A percentile compares a stretch with the other conserved stretches of the same genome.
These are phyloP conservation scores for Potorous gilbertii DNA, from an alignment of 2,797 vertebrate genomes.

Conservation along the genomic window DNA sequence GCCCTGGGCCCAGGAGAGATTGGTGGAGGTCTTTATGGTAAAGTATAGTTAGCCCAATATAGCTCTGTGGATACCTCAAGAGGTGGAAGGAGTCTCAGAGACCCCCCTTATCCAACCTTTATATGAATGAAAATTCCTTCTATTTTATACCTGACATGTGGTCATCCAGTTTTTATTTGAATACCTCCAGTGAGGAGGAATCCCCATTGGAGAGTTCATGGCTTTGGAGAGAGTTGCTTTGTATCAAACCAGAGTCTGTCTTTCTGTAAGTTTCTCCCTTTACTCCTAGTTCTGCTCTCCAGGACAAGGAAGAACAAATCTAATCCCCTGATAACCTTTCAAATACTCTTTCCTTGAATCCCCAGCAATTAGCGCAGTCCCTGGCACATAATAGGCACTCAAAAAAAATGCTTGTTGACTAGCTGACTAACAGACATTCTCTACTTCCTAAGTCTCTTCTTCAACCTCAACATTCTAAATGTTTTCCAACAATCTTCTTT, in stretches of 20 bases:
- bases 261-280: not conserved
- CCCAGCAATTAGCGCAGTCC: not conserved
- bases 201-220: not conserved
- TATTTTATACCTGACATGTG: not conserved
- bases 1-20: not conserved
- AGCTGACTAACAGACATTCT: not conserved
- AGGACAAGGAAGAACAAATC: not conserved
- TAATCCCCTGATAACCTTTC: not conserved
- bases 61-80: not conserved
- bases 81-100: not conserved
- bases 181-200: not conserved
- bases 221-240: not conserved
- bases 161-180: not conserved
- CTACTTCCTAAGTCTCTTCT: not conserved
- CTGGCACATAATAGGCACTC: not conserved
- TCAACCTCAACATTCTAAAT: not conserved
- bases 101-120: not conserved
- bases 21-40: not conserved
- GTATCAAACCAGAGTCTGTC: not conserved
- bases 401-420: not conserved
- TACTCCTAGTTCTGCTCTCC: not conserved
- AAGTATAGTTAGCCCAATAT: not conserved
- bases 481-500: not conserved
- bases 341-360: not conserved
- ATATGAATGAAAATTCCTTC: not conserved